Evolutionary conservation across 2,113 vertebrate species (phyloP).

Genomic region (Sialia sialis): DNA sequence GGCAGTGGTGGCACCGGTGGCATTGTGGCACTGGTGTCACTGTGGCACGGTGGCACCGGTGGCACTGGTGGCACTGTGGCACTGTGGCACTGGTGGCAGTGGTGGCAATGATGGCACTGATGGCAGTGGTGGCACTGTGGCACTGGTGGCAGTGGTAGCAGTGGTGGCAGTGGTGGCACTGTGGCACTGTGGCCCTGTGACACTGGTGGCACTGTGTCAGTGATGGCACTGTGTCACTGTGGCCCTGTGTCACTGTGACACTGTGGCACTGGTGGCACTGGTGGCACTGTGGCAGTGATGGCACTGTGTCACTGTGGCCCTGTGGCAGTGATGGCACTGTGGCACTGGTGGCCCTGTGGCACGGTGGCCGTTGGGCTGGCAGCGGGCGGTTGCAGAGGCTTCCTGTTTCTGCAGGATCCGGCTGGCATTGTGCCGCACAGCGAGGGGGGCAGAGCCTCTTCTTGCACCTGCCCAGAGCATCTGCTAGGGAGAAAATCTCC

Average conservation of each 20-base stretch:
- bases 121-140: background rate
- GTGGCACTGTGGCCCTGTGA: too few species aligned
- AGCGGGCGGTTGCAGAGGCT: background rate
- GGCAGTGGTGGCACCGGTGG: too few species aligned
- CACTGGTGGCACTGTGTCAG: too few species aligned
- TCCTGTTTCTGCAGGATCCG: conserved; percentile 11
- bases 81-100: background rate
- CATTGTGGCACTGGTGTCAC: too few species aligned
- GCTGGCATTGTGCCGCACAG: conserved; percentile 53
- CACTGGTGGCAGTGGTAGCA: background rate
- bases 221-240: too few species aligned
- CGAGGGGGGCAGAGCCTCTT: conserved; percentile 62
- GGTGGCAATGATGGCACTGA: background rate
- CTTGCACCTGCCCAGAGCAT: conserved; percentile 65
- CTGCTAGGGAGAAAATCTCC: conserved; percentile 62
- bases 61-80: background rate
- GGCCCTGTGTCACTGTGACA: too few species aligned
- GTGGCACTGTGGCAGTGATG: background rate
- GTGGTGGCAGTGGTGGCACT: too few species aligned
- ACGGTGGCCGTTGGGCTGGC: background rate
- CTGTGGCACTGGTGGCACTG: too few species aligned
- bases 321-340: background rate
- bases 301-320: too few species aligned
- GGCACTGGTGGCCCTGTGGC: background rate
- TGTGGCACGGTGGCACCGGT: too few species aligned